Evolutionary conservation across 1,140 invertebrate genomes (phyloP).

Genomic region (Musca vetustissima): DNA sequence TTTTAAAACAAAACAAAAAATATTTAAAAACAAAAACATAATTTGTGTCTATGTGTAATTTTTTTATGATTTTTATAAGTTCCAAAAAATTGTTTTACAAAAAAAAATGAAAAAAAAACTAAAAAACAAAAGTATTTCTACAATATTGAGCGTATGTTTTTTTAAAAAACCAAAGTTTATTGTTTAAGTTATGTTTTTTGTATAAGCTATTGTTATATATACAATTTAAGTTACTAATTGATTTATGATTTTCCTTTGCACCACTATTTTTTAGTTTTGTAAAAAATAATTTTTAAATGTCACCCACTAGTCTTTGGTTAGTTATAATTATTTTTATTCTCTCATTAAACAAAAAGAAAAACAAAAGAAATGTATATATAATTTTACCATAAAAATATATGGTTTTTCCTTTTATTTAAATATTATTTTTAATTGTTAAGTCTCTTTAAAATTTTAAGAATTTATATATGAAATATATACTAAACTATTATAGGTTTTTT

Average conservation of each 20-base stretch:
- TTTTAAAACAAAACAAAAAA: neutral
- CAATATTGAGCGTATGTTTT: slow-evolving; percentile 15
- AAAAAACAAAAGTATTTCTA: neutral
- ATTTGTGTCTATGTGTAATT: slow-evolving; percentile 18
- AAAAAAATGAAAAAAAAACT: neutral
- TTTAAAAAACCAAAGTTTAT: slow-evolving; percentile 22
- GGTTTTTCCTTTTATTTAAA: neutral
- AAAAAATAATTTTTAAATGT: neutral
- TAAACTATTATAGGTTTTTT: neutral
- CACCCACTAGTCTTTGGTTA: slow-evolving; percentile 24
- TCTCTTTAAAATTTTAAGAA: too few species aligned
- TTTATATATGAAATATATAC: too few species aligned
- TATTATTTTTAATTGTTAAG: neutral
- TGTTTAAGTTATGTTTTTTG: neutral
- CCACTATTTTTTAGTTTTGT: slow-evolving; percentile 1
- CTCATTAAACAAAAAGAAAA: neutral
- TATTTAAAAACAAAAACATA: neutral
- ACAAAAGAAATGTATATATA: neutral
- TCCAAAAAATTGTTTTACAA: neutral
- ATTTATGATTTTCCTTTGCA: neutral
- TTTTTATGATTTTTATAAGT: slow-evolving; percentile 7
- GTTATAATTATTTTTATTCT: slow-evolving; percentile 3
- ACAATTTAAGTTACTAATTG: too few species aligned
- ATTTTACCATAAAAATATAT: neutral
- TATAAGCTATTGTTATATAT: neutral